These are phyloP conservation scores for Arctopsyche grandis DNA, from an alignment of 1,140 invertebrate species.

Conservation along the genomic window DNA sequence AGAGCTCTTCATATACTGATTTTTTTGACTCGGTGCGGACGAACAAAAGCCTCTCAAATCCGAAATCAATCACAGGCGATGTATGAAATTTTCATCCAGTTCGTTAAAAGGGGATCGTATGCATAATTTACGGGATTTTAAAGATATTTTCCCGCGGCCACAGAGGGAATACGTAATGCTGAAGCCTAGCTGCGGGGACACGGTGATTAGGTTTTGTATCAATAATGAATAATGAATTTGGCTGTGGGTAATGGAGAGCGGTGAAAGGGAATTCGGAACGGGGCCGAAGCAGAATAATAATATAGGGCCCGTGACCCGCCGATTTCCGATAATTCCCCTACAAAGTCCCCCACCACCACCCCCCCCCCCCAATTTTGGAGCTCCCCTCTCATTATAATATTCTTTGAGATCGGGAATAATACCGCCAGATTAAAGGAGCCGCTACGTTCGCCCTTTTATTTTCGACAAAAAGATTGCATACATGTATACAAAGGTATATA, in stretches of 20 bases:
- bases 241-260: slow-evolving; percentile 45
- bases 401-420: slow-evolving; percentile 50
- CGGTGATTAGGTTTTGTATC: slow-evolving; percentile 47
- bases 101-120: neutral
- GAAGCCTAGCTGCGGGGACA: neutral
- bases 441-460: slow-evolving; percentile 33
- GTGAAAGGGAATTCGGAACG: slow-evolving; percentile 36
- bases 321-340: slow-evolving; percentile 44
- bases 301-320: slow-evolving; percentile 33
- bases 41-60: too few species aligned
- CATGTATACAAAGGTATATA: neutral
- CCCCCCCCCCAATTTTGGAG: too few species aligned
- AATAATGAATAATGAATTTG: slow-evolving; percentile 51
- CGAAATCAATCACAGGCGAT: too few species aligned
- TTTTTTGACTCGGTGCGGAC: too few species aligned
- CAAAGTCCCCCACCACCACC: neutral
- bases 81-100: too few species aligned
- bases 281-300: slow-evolving; percentile 26
- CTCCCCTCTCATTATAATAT: slow-evolving; percentile 51
- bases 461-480: slow-evolving; percentile 22
- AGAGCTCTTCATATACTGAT: too few species aligned
- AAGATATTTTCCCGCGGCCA: neutral
- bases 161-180: neutral
- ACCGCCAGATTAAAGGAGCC: slow-evolving; percentile 33
- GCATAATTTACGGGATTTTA: neutral